Evolutionary conservation across 1,140 invertebrate genomes (phyloP).

Genomic region (Vollenhovia emeryi): DNA sequence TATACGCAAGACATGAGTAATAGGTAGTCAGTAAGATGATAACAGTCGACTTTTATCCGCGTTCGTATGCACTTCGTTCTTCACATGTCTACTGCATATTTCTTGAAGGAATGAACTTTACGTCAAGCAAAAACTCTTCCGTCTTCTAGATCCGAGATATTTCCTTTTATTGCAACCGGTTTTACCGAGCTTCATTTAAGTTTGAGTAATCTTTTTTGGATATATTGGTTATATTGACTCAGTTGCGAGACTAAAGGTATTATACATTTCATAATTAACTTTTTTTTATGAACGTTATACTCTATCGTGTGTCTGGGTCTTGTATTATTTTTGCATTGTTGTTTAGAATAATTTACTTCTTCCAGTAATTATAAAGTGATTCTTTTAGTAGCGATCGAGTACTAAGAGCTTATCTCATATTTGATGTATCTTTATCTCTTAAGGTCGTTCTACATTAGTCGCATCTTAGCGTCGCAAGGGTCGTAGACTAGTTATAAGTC

Average conservation of each 20-base stretch:
- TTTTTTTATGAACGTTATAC: not conserved
- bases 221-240: not conserved
- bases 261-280: not conserved
- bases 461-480: too few species aligned
- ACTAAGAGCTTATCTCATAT: not conserved
- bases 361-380: not conserved
- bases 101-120: not conserved
- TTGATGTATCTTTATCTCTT: too few species aligned
- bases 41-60: not conserved
- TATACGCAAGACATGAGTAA: not conserved
- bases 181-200: not conserved
- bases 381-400: not conserved
- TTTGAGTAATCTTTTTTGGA: not conserved
- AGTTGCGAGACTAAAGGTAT: not conserved
- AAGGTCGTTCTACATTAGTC: too few species aligned
- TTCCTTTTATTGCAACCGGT: not conserved
- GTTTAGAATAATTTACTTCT: not conserved
- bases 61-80: not conserved
- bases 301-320: not conserved
- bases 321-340: not conserved
- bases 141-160: not conserved
- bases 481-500: too few species aligned
- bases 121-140: not conserved
- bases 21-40: not conserved
- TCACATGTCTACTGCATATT: not conserved